Conservation (phyloP, 2,797 vertebrate genomes). For the Peromyscus nudipes region DNA sequence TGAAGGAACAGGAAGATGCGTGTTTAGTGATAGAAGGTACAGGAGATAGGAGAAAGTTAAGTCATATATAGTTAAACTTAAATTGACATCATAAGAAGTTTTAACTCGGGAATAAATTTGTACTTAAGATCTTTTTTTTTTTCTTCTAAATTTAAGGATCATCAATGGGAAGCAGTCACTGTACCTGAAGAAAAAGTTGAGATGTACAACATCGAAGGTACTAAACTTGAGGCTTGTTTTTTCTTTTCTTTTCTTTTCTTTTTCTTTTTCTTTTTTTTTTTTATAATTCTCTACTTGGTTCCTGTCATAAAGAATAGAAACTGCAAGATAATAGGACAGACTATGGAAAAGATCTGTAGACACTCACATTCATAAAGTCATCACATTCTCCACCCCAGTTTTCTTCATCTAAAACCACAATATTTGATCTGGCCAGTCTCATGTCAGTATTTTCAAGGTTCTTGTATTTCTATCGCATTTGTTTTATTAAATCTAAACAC, state of each 20-base stretch:
- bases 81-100: constrained; percentile 24
- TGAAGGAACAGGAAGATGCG: constrained; percentile 9
- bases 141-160: constrained; percentile 87
- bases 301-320: neutral
- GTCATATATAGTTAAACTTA: neutral
- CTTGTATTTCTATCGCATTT: neutral
- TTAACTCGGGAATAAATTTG: constrained; percentile 44
- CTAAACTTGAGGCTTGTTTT: constrained; percentile 2
- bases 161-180: constrained; percentile 95
- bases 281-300: neutral
- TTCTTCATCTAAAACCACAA: neutral
- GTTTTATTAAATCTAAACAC: neutral
- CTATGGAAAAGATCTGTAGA: neutral
- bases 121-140: constrained; percentile 53
- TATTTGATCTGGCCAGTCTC: neutral
- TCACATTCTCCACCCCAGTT: neutral
- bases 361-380: neutral
- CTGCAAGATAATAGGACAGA: neutral
- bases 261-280: neutral
- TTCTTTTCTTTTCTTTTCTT: too few species aligned
- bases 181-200: constrained; percentile 93
- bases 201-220: constrained; percentile 94
- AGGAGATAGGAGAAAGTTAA: neutral
- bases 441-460: neutral
- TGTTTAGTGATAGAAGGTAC: neutral